Evolutionary conservation across 2,113 vertebrate genomes (phyloP).

Genomic region (Rhynchomys soricoides): DNA sequence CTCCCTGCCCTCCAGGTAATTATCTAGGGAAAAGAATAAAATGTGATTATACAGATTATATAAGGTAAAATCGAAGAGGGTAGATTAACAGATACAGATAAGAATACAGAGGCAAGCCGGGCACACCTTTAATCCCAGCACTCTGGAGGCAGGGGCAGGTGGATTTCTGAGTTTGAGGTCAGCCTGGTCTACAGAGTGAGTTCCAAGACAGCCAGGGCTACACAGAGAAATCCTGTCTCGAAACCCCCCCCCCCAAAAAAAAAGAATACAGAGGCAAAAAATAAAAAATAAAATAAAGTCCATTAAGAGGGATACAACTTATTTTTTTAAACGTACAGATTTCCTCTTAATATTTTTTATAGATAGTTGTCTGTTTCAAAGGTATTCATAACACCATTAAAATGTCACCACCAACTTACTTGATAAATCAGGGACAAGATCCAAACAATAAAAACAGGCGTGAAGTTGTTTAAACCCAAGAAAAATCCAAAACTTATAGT

Average conservation of each 20-base stretch:
- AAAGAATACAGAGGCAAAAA: neutral
- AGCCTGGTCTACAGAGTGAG: too few species aligned
- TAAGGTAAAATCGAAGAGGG: neutral
- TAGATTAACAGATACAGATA: neutral
- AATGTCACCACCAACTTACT: neutral
- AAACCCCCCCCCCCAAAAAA: too few species aligned
- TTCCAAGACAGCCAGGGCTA: too few species aligned
- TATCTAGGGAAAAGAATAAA: neutral
- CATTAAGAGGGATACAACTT: neutral
- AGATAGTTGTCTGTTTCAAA: slow-evolving; percentile 7
- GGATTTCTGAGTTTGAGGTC: too few species aligned
- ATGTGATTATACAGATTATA: neutral
- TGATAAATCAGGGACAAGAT: neutral
- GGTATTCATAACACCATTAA: neutral
- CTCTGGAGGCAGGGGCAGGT: too few species aligned
- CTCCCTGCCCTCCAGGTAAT: neutral
- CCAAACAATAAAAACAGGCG: neutral
- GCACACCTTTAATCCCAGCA: too few species aligned
- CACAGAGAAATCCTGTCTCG: too few species aligned
- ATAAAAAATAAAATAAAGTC: too few species aligned
- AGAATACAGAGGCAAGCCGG: neutral
- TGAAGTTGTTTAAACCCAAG: neutral
- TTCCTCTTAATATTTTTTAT: neutral
- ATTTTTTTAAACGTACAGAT: neutral
- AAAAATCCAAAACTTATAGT: neutral